Evolutionary conservation across 2,113 vertebrate species (phyloP), one percentile per base, ranked within the genome.

Genomic region (Lampris incognitus): DNA sequence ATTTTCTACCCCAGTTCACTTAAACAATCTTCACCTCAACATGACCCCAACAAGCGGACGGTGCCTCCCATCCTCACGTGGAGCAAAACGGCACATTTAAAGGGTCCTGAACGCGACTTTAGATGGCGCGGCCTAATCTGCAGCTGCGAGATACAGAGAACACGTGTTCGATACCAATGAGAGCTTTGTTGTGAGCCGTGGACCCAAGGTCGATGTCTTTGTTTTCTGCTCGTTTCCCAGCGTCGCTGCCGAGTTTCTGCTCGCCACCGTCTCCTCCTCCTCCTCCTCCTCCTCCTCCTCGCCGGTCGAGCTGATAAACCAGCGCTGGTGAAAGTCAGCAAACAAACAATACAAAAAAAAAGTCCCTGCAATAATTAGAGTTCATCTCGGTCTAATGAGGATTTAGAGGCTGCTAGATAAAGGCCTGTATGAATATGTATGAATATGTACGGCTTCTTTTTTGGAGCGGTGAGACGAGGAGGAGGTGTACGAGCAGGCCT

Each of bases 361-460:
- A 41, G 24, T 24, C 24, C 24, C 24, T 24, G 24, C 66, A 81
- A 72, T 71, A 73, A 85, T 86, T 83, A 86, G 63, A 60, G 9
- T 50, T 10, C 59, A 67, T 79, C 1, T 86, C 2, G 8, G 69
- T 3, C 75, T 90, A 90, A 90, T 72, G 76, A 90, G 87, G 50
- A 66, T 62, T 66, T 66, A 51, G 42, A 69, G 3, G 42, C 72
- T 60, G 11, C 55, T 9, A 44, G 49, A 71, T 79, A 66, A 49
- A 84, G 71, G 56, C 24, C 24, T 24, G 24, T 24, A 24, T 24
- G 80, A 66, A 50, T 50, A 79, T 54, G 5, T 46, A 88, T 92
- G 81, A 89, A 90, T 91, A 90, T 90, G 79, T 52, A 91, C 86
- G 38, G 41, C 65, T 89, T 81, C 83, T 88, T 86, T 87, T 89